Evolutionary conservation across 1,140 invertebrate species (phyloP).

Genomic region (Lordiphosa mommai): DNA sequence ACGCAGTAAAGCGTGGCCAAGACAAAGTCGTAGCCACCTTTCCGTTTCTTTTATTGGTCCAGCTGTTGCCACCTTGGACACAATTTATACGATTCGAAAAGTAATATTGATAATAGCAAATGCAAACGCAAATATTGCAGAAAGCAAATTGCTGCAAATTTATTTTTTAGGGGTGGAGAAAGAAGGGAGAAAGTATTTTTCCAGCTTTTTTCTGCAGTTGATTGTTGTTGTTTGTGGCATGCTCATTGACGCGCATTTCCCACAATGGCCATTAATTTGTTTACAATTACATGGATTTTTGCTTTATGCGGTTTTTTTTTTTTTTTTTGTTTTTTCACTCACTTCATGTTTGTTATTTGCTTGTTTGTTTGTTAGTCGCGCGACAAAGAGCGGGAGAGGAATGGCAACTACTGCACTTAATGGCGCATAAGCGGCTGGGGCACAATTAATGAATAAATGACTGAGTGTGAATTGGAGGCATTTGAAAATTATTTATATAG

Average conservation of each 20-base stretch:
- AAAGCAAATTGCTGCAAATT: constrained; percentile 46
- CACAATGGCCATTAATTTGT: constrained; percentile 54
- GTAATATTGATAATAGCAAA: constrained; percentile 41
- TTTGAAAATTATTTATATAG: too few species aligned
- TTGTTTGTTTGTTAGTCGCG: constrained; percentile 15
- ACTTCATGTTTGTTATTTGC: not conserved
- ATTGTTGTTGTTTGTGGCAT: constrained; percentile 33
- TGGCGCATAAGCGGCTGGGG: too few species aligned
- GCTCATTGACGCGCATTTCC: constrained; percentile 44
- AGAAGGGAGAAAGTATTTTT: not conserved
- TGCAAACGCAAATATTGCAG: constrained; percentile 48
- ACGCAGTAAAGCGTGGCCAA: constrained; percentile 12
- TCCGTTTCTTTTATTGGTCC: not conserved
- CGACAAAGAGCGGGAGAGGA: not conserved
- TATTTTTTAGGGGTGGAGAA: constrained; percentile 11
- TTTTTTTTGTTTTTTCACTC: constrained; percentile 6
- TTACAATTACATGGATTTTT: constrained; percentile 53
- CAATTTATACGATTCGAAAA: constrained; percentile 36
- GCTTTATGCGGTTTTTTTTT: constrained; percentile 23
- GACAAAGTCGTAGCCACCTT: not conserved
- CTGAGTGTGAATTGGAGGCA: too few species aligned
- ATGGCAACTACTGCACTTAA: too few species aligned
- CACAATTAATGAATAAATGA: too few species aligned
- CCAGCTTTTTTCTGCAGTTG: not conserved
- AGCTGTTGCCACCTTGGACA: constrained; percentile 11